These are phyloP conservation scores for Myiozetetes cayanensis DNA, from an alignment of 2,113 vertebrate species.

Conservation along the genomic window DNA sequence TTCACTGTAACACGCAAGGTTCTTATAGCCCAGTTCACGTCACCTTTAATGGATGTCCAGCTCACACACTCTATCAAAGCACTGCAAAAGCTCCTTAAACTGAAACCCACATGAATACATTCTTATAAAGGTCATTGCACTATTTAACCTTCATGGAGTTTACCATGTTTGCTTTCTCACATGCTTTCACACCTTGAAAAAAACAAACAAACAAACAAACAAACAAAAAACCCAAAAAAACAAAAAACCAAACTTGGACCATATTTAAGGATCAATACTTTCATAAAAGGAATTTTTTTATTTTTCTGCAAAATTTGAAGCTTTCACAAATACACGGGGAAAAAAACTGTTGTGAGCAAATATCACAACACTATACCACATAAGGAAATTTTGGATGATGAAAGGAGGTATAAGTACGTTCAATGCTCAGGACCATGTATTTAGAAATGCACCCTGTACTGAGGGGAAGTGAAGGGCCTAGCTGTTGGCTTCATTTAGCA, in stretches of 20 bases:
- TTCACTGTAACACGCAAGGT: neutral
- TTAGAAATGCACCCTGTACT: neutral
- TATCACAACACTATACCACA: neutral
- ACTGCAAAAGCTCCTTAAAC: neutral
- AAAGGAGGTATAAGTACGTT: neutral
- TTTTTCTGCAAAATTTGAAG: neutral
- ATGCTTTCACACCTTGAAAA: neutral
- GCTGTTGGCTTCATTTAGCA: neutral
- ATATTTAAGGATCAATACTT: neutral
- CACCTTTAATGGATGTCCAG: neutral
- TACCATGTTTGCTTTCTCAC: neutral
- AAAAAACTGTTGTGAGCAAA: neutral
- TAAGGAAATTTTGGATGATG: neutral
- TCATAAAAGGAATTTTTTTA: neutral
- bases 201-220: neutral
- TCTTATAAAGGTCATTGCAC: neutral
- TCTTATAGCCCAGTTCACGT: neutral
- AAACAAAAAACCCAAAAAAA: neutral
- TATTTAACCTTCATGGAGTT: neutral
- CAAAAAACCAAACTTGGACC: neutral
- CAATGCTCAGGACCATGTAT: neutral
- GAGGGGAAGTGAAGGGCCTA: neutral
- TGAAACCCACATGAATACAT: neutral
- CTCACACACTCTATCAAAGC: neutral
- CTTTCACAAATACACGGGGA: neutral